Base-by-base conservation (phyloP, 2,888 invertebrate species). In the Chaetogeoica ovagalla region DNA sequence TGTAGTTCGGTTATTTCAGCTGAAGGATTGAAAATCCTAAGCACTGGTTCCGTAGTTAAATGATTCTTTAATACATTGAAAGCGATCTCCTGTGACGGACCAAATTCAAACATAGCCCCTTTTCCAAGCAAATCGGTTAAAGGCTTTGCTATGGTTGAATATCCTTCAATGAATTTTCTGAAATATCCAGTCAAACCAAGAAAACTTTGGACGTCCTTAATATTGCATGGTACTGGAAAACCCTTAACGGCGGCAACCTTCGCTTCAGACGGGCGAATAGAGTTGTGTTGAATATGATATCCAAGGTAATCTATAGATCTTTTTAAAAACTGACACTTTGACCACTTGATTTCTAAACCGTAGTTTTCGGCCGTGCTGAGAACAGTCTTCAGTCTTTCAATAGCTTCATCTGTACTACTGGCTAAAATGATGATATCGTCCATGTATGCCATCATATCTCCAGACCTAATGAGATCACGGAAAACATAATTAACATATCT, bases 401-500 rank as follows among this genome's bases (percentile, higher is more conserved):
- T 11, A 3, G 84, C 86, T 43, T 84, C 84, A 30, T 83, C 74
- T 66, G 82, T 77, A 30, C 81, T 79, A 17, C 69, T 70, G 3
- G 83, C 75, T 17, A 83, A 82, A n/a, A 85, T 83, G 30, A 84
- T 82, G 5, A 84, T 65, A 65, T 85, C 85, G 72, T 85, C 84
- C 79, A 85, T 83, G 81, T 84, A 85, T 0, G 62, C 63, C 0
- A 59, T 23, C 83, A 7, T 84, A 83, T 65, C 83, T 68, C 83
- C 55, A 3, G 68, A 52, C 7, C 84, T 83, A 0, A 86, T 74
- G 3, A 84, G 83, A 62, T 83, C 63, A 65, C 86, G 86, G 11
- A 85, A 84, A 23, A 82, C 72, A 0, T 77, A 83, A 30, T 83
- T 85, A 0, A 86, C 83, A 74, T 81, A 85, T 19, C 86, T 68